Conservation (phyloP, 2,113 vertebrate genomes). For the Hippocampus guttulatus region DNA sequence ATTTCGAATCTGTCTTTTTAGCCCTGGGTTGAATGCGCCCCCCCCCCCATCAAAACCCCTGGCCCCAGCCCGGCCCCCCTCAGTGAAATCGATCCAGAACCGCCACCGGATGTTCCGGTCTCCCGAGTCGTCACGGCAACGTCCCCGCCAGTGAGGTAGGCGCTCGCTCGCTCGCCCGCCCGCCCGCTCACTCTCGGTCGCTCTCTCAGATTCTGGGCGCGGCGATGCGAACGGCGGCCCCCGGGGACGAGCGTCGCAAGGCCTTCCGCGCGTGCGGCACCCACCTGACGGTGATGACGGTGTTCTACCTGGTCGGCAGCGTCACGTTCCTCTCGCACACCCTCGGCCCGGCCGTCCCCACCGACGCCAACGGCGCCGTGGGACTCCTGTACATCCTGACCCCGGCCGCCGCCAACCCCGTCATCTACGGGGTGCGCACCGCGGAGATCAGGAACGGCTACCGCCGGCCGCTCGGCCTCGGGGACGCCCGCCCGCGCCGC, state of each 20-base stretch:
- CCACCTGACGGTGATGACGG: constrained; percentile 73
- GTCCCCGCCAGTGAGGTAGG: too few species aligned
- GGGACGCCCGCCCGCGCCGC: neutral
- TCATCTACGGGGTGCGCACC: constrained; percentile 74
- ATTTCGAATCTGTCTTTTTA: too few species aligned
- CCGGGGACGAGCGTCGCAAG: constrained; percentile 62
- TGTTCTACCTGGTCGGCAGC: constrained; percentile 74
- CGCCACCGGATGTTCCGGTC: too few species aligned
- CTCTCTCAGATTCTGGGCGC: constrained; percentile 51
- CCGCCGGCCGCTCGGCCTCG: constrained; percentile 39
- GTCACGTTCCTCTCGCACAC: constrained; percentile 72
- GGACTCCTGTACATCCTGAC: constrained; percentile 73
- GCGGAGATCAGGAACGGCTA: constrained; percentile 70
- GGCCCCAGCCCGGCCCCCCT: too few species aligned
- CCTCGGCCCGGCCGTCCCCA: constrained; percentile 53
- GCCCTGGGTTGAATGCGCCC: too few species aligned
- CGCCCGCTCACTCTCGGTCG: too few species aligned
- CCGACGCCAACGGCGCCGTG: constrained; percentile 70
- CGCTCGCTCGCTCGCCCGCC: too few species aligned
- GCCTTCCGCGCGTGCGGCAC: constrained; percentile 76
- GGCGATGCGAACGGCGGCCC: constrained; percentile 43
- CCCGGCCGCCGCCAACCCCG: constrained; percentile 71
- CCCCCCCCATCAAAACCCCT: too few species aligned
- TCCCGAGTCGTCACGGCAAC: too few species aligned
- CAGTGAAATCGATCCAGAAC: too few species aligned